Percentiles rank a stretch among this genome's conserved stretches.
These are phyloP conservation scores for Ibycter americanus DNA, from an alignment of 2,797 vertebrate species.

Conservation along the genomic window DNA sequence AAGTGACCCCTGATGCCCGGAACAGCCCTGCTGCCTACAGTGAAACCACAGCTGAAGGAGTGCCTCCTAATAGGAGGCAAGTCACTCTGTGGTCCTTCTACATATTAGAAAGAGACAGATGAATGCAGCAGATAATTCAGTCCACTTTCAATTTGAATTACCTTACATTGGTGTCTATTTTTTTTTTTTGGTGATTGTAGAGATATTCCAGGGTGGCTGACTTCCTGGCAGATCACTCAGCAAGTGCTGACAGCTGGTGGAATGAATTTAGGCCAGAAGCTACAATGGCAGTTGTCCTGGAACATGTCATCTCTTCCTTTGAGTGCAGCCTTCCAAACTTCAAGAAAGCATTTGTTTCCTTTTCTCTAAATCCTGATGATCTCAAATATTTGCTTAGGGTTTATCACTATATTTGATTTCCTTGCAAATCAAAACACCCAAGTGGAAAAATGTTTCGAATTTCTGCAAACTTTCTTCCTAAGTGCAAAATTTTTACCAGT, in stretches of 20 bases:
- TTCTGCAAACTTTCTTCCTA: background rate
- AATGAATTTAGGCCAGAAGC: background rate
- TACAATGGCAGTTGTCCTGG: background rate
- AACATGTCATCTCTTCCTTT: background rate
- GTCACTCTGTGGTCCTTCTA: background rate
- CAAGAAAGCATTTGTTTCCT: background rate
- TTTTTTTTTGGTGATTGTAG: background rate
- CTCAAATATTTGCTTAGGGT: background rate
- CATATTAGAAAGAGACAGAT: background rate
- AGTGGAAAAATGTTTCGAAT: background rate
- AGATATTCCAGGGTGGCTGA: background rate
- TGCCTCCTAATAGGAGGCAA: background rate
- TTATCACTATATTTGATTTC: background rate
- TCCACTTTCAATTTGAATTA: background rate
- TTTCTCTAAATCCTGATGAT: background rate
- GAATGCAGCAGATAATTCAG: background rate
- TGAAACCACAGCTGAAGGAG: background rate
- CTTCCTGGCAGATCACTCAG: background rate
- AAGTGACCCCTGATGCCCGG: background rate
- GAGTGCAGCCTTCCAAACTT: background rate
- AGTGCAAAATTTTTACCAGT: background rate
- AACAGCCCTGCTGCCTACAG: background rate
- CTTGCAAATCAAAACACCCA: background rate
- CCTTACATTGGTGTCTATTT: background rate
- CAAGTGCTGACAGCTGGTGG: background rate